phyloP scores from a whole-genome alignment of 2,113 vertebrate genomes.

The Pedionomus torquatus region DNA sequence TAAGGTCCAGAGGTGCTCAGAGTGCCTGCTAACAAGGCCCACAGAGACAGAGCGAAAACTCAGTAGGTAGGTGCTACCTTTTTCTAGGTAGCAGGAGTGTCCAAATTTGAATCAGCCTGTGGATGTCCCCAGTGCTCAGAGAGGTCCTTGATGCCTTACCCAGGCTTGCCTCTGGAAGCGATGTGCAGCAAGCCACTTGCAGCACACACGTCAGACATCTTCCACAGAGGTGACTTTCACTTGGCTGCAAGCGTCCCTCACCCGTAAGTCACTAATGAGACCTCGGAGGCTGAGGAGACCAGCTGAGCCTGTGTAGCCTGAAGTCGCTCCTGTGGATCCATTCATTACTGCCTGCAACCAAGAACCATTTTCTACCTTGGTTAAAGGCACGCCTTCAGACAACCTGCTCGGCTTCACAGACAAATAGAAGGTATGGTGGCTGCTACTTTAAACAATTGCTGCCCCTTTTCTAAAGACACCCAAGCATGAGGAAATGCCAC shows the following conservation, averaged over 20 bases:
- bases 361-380: background rate
- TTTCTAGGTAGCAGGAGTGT: background rate
- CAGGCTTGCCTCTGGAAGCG: background rate
- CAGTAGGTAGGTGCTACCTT: fast-evolving
- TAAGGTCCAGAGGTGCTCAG: background rate
- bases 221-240: background rate
- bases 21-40: background rate
- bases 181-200: background rate
- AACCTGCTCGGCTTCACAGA: background rate
- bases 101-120: background rate
- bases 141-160: background rate
- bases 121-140: background rate
- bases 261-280: background rate
- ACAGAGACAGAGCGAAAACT: background rate
- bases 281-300: background rate
- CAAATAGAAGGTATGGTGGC: background rate
- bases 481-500: background rate
- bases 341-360: background rate
- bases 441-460: background rate
- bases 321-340: background rate
- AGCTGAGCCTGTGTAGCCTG: background rate
- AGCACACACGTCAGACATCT: fast-evolving
- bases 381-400: background rate
- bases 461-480: background rate
- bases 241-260: background rate